These are phyloP conservation scores for Griposia aprilina DNA, from an alignment of 2,888 invertebrate species.

Conservation along the genomic window DNA sequence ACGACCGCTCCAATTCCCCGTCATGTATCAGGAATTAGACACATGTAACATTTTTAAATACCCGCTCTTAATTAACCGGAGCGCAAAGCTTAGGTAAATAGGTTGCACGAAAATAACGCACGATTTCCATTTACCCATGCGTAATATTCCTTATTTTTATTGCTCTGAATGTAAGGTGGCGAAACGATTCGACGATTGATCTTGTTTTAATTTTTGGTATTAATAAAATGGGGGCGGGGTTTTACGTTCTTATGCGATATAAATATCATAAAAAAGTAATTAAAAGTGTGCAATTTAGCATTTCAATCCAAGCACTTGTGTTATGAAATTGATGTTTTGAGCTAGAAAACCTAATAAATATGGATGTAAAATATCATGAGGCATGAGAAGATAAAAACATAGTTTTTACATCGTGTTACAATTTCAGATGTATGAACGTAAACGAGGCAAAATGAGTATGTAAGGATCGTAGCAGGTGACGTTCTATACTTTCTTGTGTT, in stretches of 20 bases:
- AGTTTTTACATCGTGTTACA: no score
- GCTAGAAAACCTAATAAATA: neutral
- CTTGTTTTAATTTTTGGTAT: slow-evolving; percentile 45
- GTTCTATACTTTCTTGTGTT: no score
- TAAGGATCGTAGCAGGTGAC: no score
- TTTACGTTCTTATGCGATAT: slow-evolving; percentile 20
- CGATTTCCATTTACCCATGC: slow-evolving; percentile 61
- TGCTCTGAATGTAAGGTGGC: slow-evolving; percentile 48
- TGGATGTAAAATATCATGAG: neutral
- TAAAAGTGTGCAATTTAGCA: slow-evolving; percentile 12
- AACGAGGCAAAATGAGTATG: no score
- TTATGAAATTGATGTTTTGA: neutral
- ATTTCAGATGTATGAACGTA: no score
- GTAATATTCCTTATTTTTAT: slow-evolving; percentile 49
- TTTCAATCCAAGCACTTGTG: neutral
- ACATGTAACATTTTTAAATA: slow-evolving; percentile 77
- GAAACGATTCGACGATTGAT: slow-evolving; percentile 54
- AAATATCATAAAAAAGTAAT: slow-evolving; percentile 36
- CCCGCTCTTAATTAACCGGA: slow-evolving; percentile 73
- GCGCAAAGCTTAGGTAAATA: slow-evolving; percentile 73
- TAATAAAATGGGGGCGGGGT: slow-evolving; percentile 37
- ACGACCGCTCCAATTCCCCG: slow-evolving; percentile 77
- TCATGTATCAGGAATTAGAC: slow-evolving; percentile 71
- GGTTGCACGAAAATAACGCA: slow-evolving; percentile 74
- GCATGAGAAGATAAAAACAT: neutral